Conservation (phyloP, 2,797 vertebrate genomes). For the Etheostoma nigrum region DNA sequence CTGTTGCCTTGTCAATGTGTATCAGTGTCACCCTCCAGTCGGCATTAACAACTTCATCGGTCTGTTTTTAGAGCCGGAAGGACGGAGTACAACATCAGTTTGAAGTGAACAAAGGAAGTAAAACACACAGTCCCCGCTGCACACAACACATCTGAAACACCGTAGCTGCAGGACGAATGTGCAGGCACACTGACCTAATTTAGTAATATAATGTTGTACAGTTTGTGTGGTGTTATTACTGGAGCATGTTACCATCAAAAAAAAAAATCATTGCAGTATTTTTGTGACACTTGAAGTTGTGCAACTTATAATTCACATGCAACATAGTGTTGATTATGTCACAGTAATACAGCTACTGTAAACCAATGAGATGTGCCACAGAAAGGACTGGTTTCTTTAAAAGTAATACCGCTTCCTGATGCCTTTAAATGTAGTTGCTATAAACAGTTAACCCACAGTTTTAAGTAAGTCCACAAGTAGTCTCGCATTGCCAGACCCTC, state of each 20-base stretch:
- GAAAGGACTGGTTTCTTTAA: too few species aligned
- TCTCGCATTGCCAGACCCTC: too few species aligned
- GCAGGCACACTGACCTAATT: background rate
- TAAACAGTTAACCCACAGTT: too few species aligned
- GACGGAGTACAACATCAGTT: slow-evolving; percentile 22
- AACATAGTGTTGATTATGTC: too few species aligned
- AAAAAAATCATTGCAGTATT: background rate
- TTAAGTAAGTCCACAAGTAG: too few species aligned
- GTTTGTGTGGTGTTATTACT: background rate
- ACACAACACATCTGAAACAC: slow-evolving; percentile 2
- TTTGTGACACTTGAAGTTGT: too few species aligned
- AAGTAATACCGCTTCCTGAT: too few species aligned
- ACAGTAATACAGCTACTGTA: too few species aligned
- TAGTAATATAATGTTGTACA: background rate
- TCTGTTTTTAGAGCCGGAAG: slow-evolving; percentile 63
- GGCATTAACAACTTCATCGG: slow-evolving; percentile 44
- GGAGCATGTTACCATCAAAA: background rate
- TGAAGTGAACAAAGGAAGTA: slow-evolving; percentile 21
- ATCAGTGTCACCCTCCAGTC: slow-evolving; percentile 70
- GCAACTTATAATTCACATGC: too few species aligned
- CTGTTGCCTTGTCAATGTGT: slow-evolving; percentile 63
- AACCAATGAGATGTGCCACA: too few species aligned
- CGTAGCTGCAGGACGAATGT: background rate
- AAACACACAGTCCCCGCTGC: slow-evolving; percentile 1
- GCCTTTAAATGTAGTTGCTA: too few species aligned